Percentiles rank a stretch among this genome's conserved stretches.
phyloP scores from a whole-genome alignment of 2,113 vertebrate species.

The Scartelaos histophorus region DNA sequence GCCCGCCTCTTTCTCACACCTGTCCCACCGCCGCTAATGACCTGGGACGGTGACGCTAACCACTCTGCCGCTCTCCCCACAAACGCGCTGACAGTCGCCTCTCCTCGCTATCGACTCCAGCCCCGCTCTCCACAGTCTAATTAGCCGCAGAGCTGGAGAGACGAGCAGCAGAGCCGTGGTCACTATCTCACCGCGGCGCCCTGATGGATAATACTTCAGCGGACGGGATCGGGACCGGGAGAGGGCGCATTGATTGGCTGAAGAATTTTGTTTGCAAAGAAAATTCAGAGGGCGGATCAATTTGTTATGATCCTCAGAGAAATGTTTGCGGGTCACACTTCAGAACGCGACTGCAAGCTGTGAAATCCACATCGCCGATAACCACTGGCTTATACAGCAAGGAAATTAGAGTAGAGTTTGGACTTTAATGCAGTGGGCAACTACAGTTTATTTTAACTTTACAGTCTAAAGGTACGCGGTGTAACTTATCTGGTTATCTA shows the following conservation, averaged over 20 bases:
- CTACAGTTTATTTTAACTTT: background rate
- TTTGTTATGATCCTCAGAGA: conserved; percentile 63
- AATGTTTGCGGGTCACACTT: conserved; percentile 54
- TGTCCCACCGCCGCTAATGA: conserved; percentile 46
- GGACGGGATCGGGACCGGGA: conserved; percentile 18
- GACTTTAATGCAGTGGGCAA: background rate
- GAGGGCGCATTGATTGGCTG: conserved; percentile 39
- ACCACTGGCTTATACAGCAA: background rate
- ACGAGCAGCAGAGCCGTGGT: background rate
- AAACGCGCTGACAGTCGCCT: conserved; percentile 21
- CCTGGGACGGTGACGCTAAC: conserved; percentile 28
- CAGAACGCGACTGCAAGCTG: conserved; percentile 32
- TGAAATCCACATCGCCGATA: conserved; percentile 47
- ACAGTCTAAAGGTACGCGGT: background rate
- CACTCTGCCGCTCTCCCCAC: conserved; percentile 14
- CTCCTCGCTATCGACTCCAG: conserved; percentile 17
- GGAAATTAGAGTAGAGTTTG: conserved; percentile 41
- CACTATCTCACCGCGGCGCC: conserved; percentile 8
- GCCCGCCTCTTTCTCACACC: conserved; percentile 40
- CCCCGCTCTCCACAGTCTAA: conserved; percentile 30
- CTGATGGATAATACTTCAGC: conserved; percentile 11
- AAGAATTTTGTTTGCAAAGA: conserved; percentile 38
- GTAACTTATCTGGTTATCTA: no score
- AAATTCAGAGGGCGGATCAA: conserved; percentile 46
- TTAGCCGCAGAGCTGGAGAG: conserved; percentile 25